phyloP scores from a whole-genome alignment of 2,797 vertebrate genomes.

The Hyperoplus immaculatus region DNA sequence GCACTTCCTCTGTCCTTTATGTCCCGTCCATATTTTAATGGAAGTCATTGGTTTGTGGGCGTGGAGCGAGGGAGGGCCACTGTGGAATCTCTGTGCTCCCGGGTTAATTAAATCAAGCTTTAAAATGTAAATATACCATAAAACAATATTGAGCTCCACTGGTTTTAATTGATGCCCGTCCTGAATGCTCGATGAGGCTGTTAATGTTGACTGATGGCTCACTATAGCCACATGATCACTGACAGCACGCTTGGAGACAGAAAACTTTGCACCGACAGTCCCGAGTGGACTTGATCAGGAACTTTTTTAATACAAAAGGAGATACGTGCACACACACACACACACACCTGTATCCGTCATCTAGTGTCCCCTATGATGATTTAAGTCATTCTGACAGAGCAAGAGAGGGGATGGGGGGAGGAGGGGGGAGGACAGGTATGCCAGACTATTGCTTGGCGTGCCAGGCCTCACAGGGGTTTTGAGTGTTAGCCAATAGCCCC shows the following conservation, averaged over 20 bases:
- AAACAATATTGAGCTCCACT: slow-evolving; percentile 84
- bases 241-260: slow-evolving; percentile 48
- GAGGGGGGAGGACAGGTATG: slow-evolving; percentile 5
- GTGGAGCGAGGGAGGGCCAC: slow-evolving; percentile 63
- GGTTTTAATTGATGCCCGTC: slow-evolving; percentile 81
- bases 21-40: slow-evolving; percentile 65
- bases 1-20: slow-evolving; percentile 56
- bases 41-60: slow-evolving; percentile 63
- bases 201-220: slow-evolving; percentile 82
- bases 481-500: slow-evolving; percentile 33
- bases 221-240: slow-evolving; percentile 61
- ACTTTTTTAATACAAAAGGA: slow-evolving; percentile 17
- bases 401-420: slow-evolving; percentile 7
- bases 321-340: slow-evolving; percentile 13
- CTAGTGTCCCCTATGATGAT: slow-evolving; percentile 38
- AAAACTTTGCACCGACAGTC: slow-evolving; percentile 33
- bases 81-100: slow-evolving; percentile 64
- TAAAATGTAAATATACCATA: slow-evolving; percentile 87
- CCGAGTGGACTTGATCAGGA: background rate
- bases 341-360: slow-evolving; percentile 31
- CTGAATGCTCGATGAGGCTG: slow-evolving; percentile 73
- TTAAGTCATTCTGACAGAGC: slow-evolving; percentile 50
- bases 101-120: slow-evolving; percentile 84
- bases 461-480: slow-evolving; percentile 55
- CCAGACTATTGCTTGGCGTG: slow-evolving; percentile 32